Conservation (phyloP, 2,113 vertebrate species). For the Muntiacus reevesi region DNA sequence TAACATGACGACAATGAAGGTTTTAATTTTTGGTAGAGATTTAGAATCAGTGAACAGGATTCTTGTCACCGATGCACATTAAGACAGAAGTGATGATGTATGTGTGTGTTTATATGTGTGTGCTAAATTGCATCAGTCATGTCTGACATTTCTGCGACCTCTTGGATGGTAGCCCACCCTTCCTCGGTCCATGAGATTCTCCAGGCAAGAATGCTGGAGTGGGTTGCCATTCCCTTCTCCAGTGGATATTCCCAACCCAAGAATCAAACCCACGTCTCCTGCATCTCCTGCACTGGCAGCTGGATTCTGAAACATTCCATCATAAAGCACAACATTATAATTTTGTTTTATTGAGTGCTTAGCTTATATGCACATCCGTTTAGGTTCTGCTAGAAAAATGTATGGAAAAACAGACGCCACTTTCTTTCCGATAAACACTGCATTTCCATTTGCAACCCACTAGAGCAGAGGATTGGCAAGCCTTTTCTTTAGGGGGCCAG, state of each 20-base stretch:
- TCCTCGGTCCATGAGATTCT: not conserved
- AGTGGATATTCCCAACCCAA: not conserved
- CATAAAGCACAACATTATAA: rapidly evolving
- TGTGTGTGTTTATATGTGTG: not conserved
- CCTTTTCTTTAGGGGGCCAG: not conserved
- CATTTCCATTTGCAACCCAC: not conserved
- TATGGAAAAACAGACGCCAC: not conserved
- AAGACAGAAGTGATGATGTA: not conserved
- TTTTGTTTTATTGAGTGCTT: not conserved
- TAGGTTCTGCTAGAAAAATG: not conserved
- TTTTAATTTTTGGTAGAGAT: not conserved
- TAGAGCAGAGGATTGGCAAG: not conserved
- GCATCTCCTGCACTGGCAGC: not conserved
- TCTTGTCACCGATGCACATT: not conserved
- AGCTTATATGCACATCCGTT: not conserved
- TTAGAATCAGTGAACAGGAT: not conserved
- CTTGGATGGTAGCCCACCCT: no score
- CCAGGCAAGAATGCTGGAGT: not conserved
- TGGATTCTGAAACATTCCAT: not conserved
- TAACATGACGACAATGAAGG: rapidly evolving
- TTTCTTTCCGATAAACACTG: not conserved
- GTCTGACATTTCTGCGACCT: no score
- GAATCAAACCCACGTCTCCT: rapidly evolving
- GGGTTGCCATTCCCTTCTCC: not conserved
- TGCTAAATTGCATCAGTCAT: not conserved